Base-by-base conservation (phyloP, 2,888 invertebrate species). In the Apotomis capreana region DNA sequence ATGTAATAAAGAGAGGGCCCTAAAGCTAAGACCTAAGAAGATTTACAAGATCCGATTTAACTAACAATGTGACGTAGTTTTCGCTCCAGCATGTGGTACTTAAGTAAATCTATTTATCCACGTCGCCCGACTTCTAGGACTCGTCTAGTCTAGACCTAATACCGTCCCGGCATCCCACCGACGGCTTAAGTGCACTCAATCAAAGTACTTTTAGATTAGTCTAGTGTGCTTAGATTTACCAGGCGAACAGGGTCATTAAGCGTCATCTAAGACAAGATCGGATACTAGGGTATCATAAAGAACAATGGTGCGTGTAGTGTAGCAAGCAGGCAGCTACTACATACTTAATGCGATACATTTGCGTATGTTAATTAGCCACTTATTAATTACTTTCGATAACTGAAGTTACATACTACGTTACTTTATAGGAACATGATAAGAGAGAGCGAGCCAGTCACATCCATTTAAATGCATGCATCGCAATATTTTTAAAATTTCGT, bases 171-270 rank as follows among this genome's bases (percentile, higher is more conserved):
- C 67, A 44, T 58, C 61, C 15, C 68, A 13, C 12, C 13, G 60
- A 9, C 13, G 72, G 63, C 68, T 72, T 72, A 72, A 72, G 72
- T 72, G 72, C 72, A 68, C 72, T 72, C 68, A 61, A 63, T 44
- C 58, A 68, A 72, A 72, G 72, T 54, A 68, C 68, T 68, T 63
- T 68, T 63, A 68, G 68, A 72, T 72, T 72, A 59, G 54, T 36
- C 68, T 62, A 54, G 54, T 68, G 51, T 61, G 60, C 70, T 62
- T 62, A 58, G 59, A 51, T 37, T 40, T n/a, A 61, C 60, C 65
- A 63, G 68, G 65, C 59, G 36, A 54, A 60, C 65, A 52, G 37
- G 8, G 60, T 52, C 62, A 71, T 71, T 68, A 68, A 57, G 52
- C 44, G 49, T 26, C 57, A 62, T 52, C 57, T 12, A 12, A 44